Base-by-base conservation (phyloP, 2,113 vertebrate species). In the Drymodes brunneopygia region DNA sequence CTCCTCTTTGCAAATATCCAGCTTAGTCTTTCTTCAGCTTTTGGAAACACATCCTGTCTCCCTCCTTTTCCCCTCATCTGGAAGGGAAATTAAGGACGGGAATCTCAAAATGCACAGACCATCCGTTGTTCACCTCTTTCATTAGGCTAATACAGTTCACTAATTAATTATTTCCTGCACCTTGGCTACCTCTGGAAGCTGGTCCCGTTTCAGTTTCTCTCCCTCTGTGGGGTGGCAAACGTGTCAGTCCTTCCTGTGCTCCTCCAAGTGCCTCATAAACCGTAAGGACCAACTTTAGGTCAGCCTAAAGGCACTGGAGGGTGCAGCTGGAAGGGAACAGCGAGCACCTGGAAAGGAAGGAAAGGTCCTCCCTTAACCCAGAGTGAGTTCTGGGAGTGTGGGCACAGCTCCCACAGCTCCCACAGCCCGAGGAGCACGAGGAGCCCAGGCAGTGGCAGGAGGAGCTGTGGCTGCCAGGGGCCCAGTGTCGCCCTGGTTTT, bases 301-400 rank as follows among this genome's bases (percentile, higher is more conserved):
- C 25, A 24, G 35, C 36, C 40, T 44, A 11, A 58, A 67, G 50
- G 50, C 29, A 4, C 21, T 8, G 38, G 27, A 58, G 31, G 10
- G 11, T 25, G 29, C 27, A 50, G 40, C 25, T 71, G 8, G 12
- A 35, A 56, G n/a, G 28, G n/a, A 35, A 3, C 1, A 35, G 3
- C 1, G 19, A 60, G 69, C 36, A 19, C 28, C 36, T 64, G 47
- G 81, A 48, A 47, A 50, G 38, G 33, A 15, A 10, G 24, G 12
- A 35, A 21, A 62, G 15, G 11, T 36, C 29, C 53, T 47, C 5
- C 20, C 10, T 35, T 19, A 4, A 6, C 9, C n/a, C 9, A 1
- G 2, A 15, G 27, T 1, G 1, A 40, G 23, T 2, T 3, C 0
- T 4, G 14, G 35, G n/a, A 22, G 44, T 31, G 22, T 50, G 0